A percentile compares a stretch with the other conserved stretches of the same genome.
phyloP scores from a whole-genome alignment of 2,113 vertebrate species.

The Lagopus muta region DNA sequence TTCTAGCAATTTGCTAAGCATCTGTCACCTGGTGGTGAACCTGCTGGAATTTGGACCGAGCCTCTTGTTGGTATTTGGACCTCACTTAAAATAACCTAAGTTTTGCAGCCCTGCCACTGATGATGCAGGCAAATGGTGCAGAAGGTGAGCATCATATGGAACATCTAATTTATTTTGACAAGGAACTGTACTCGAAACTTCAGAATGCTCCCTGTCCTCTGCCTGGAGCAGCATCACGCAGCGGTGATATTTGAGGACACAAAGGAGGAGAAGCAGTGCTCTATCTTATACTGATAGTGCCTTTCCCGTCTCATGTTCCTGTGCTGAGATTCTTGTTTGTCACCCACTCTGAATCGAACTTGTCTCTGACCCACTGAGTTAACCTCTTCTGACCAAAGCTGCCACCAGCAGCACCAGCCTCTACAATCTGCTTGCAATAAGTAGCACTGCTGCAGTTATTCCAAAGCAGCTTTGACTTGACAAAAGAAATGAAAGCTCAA shows the following conservation, averaged over 20 bases:
- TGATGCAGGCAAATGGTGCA: background rate
- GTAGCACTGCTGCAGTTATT: background rate
- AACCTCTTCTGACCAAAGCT: background rate
- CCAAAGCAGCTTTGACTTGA: background rate
- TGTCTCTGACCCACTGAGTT: background rate
- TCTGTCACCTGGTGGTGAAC: background rate
- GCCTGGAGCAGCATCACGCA: background rate
- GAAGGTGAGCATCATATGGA: rapidly evolving
- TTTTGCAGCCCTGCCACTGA: background rate
- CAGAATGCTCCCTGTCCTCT: background rate
- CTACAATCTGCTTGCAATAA: background rate
- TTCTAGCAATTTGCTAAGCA: background rate
- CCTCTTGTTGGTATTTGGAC: background rate
- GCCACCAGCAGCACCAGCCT: background rate
- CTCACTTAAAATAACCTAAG: background rate
- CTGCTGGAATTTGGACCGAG: background rate
- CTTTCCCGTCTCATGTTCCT: background rate
- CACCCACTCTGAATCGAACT: background rate
- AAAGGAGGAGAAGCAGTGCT: background rate
- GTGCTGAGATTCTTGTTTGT: background rate
- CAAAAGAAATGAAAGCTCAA: background rate
- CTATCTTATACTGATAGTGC: background rate
- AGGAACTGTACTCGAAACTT: background rate
- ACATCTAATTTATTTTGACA: background rate
- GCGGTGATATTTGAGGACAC: rapidly evolving